Evolutionary conservation across 1,140 invertebrate species (phyloP).

Genomic region (Amphibalanus amphitrite): DNA sequence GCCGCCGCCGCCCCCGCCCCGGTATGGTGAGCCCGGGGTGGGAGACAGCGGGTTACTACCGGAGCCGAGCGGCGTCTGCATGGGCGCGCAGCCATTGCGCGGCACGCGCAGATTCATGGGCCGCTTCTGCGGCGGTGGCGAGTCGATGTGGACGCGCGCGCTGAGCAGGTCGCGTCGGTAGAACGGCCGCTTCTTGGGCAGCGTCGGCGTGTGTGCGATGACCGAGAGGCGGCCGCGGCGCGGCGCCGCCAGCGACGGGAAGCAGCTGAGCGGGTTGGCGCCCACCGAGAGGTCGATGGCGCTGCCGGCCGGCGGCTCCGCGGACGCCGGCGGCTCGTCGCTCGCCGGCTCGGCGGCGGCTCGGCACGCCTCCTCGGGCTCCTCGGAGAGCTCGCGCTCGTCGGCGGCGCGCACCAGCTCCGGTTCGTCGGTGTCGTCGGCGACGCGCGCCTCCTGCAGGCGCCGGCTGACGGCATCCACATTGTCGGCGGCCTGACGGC

Average conservation of each 20-base stretch:
- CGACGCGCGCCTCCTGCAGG: background rate
- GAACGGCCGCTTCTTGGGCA: background rate
- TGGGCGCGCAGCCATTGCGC: background rate
- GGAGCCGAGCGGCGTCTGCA: background rate
- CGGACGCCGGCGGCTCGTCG: too few relatives aligned
- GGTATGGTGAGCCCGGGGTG: background rate
- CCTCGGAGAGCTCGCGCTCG: background rate
- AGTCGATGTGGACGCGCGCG: background rate
- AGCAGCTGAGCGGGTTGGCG: background rate
- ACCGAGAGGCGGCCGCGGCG: background rate
- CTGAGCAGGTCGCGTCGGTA: background rate
- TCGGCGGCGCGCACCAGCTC: background rate
- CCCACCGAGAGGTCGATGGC: background rate
- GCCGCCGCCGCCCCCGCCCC: too few relatives aligned
- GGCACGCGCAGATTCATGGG: background rate
- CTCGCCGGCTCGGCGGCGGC: too few relatives aligned
- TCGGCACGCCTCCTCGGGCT: background rate
- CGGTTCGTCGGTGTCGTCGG: background rate
- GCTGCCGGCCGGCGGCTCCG: background rate
- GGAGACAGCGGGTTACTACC: background rate
- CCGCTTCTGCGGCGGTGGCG: background rate
- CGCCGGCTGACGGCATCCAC: background rate
- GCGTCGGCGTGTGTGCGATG: background rate
- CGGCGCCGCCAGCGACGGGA: background rate
- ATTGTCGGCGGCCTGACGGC: background rate